Percentiles rank a stretch among this genome's conserved stretches.
These are phyloP conservation scores for Neocrepidodera transversa DNA, from an alignment of 2,888 invertebrate genomes.

Conservation along the genomic window DNA sequence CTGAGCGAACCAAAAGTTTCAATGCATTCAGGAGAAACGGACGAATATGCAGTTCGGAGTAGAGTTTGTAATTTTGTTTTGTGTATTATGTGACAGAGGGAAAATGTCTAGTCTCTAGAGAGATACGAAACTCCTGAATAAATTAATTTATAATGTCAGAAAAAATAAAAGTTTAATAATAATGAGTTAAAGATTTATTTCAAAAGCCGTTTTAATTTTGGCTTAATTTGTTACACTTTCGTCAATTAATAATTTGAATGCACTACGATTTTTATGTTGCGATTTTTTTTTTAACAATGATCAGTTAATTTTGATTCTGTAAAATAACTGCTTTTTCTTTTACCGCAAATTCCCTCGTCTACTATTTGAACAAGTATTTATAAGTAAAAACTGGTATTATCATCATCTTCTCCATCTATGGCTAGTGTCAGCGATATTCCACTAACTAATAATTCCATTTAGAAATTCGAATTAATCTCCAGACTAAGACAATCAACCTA, in stretches of 20 bases:
- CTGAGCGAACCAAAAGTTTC: neutral
- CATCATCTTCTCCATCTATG: neutral
- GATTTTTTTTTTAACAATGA: too few species aligned
- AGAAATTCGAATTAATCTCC: neutral
- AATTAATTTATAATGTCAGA: neutral
- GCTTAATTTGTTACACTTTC: too few species aligned
- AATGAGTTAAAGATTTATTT: too few species aligned
- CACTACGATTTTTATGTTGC: too few species aligned
- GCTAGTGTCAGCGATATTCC: neutral
- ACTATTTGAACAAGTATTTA: too few species aligned
- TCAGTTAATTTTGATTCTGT: too few species aligned
- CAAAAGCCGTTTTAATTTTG: too few species aligned
- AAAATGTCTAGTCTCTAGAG: neutral
- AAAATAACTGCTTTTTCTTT: too few species aligned
- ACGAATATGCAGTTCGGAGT: neutral
- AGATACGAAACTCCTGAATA: constrained; percentile 1
- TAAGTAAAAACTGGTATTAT: neutral
- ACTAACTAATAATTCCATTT: constrained; percentile 8
- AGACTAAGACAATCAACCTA: neutral
- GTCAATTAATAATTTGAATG: too few species aligned
- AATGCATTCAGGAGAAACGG: neutral
- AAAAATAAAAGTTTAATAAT: neutral
- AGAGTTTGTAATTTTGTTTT: constrained; percentile 10
- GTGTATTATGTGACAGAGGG: neutral
- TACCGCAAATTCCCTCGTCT: too few species aligned